A percentile compares a stretch with the other conserved stretches of the same genome.
Conservation (phyloP, 2,888 invertebrate species). For the Drosophila picticornis region DNA sequence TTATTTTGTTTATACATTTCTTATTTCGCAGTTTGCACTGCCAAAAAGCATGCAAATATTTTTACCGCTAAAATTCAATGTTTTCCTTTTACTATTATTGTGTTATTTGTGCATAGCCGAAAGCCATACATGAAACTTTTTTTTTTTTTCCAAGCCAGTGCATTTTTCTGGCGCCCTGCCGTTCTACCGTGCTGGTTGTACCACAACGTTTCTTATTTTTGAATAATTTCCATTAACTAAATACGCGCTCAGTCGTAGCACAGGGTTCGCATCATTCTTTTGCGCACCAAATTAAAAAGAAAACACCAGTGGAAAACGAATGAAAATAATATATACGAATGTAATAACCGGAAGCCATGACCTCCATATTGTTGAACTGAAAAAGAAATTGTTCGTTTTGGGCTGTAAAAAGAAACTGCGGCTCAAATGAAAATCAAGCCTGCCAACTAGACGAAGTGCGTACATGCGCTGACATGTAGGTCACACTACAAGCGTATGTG, state of each 20-base stretch:
- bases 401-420: conserved; percentile 56
- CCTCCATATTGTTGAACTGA: conserved; percentile 53
- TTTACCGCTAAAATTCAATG: conserved; percentile 9
- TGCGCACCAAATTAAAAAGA: conserved; percentile 14
- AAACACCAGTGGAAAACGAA: conserved; percentile 12
- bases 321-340: conserved; percentile 28
- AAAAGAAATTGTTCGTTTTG: conserved; percentile 35
- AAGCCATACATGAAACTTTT: conserved; percentile 13
- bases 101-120: conserved; percentile 12
- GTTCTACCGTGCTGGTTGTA: conserved; percentile 13
- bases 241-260: conserved; percentile 39
- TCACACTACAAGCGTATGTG: conserved; percentile 32
- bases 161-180: background rate
- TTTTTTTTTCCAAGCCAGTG: conserved; percentile 14
- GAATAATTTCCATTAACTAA: conserved; percentile 75
- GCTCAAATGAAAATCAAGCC: conserved; percentile 66
- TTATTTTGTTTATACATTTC: background rate
- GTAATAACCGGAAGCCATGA: conserved; percentile 62
- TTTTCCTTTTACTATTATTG: background rate
- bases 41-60: conserved; percentile 20
- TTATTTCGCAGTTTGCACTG: conserved; percentile 2
- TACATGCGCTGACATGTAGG: conserved; percentile 48
- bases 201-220: conserved; percentile 43
- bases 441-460: conserved; percentile 54
- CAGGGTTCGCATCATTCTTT: conserved; percentile 17